Evolutionary conservation across 2,888 invertebrate species (phyloP), one percentile per base, ranked within the genome.

Genomic region (Sepioteuthis lessoniana): DNA sequence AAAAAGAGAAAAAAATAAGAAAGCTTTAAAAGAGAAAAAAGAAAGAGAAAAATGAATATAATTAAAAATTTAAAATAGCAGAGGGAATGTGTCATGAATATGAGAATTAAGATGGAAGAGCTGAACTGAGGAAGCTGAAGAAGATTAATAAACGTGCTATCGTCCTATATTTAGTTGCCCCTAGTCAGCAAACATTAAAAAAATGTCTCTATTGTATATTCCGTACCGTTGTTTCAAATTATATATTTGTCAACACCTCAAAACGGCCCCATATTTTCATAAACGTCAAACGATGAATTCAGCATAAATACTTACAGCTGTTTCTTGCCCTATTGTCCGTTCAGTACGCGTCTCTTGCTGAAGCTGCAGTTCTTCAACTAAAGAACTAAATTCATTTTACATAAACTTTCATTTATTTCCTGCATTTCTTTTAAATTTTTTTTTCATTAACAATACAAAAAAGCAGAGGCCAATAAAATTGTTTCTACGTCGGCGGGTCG

Each of bases 181-280:
- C 76, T 76, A 76, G n/a, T 76, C 76, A 76, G 76, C 76, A 76
- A 76, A 76, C 76, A 76, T n/a, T 13, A 47, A 47, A 55, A 55
- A 55, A 55, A 25, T 55, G 21, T 21, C 55, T 55, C 13, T 76
- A 76, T 76, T 76, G 76, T 76, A 35, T n/a, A 35, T 35, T 76
- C n/a, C 13, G n/a, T 76, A 16, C 76, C 76, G 76, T 76, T 76
- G 76, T 76, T 76, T 35, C 19, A 76, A 76, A 76, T 76, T 76
- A 76, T 76, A 76, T 76, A 76, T 76, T 76, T 76, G n/a, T 76
- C 76, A 76, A 76, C 76, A 76, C 76, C n/a, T 76, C 76, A 76
- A 76, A 35, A n/a, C n/a, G 76, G 76, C 0, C 76, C 76, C 76
- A 76, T n/a, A 76, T 76, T 76, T 13, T 76, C 76, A 76, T 76